Evolutionary conservation across 2,797 vertebrate genomes (phyloP).

Genomic region (Crenuchus spilurus): DNA sequence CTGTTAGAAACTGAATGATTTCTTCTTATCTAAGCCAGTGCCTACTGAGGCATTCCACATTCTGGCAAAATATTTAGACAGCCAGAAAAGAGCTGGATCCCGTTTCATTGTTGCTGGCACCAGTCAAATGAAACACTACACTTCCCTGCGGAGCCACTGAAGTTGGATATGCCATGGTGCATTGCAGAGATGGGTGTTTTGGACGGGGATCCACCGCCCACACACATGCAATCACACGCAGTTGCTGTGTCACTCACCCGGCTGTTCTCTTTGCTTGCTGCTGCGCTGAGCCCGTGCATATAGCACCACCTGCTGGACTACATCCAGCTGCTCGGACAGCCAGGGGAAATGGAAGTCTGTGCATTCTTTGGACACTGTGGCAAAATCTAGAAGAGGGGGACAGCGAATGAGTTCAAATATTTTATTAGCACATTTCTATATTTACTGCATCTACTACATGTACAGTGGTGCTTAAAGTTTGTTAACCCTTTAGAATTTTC

Average conservation of each 20-base stretch:
- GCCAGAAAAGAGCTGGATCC: constrained; percentile 31
- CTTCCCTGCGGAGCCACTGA: constrained; percentile 49
- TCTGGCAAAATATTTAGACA: constrained; percentile 46
- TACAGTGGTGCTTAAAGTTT: no score
- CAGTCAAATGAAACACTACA: constrained; percentile 43
- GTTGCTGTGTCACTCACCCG: constrained; percentile 77
- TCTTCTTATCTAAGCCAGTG: not conserved
- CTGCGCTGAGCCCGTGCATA: constrained; percentile 89
- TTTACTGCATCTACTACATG: no score
- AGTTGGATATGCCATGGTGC: constrained; percentile 49
- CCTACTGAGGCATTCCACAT: constrained; percentile 13
- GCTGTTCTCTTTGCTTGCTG: constrained; percentile 84
- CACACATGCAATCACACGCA: constrained; percentile 32
- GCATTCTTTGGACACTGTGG: constrained; percentile 93
- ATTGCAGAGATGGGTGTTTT: constrained; percentile 53
- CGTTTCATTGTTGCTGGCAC: constrained; percentile 38
- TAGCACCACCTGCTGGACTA: constrained; percentile 93
- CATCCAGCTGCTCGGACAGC: constrained; percentile 91
- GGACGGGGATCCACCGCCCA: constrained; percentile 34
- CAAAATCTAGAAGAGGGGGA: constrained; percentile 84
- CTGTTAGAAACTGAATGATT: not conserved
- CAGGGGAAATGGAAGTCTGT: constrained; percentile 95
- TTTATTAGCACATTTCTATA: no score
- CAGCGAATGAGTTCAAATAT: no score
- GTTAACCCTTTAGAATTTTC: no score